phyloP scores from a whole-genome alignment of 1,140 invertebrate genomes.

The Choristoneura fumiferana region DNA sequence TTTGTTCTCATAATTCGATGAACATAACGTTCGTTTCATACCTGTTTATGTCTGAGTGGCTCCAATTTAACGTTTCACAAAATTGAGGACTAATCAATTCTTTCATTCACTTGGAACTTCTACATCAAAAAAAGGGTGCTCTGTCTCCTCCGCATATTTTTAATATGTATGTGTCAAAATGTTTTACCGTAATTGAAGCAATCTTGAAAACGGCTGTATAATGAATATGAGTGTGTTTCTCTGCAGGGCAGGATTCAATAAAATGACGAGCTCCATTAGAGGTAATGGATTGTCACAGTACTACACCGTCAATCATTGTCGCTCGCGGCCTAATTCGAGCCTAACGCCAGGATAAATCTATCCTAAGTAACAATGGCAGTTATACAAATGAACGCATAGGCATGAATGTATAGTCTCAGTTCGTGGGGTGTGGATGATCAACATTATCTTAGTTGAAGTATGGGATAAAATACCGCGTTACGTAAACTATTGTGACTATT shows the following conservation, averaged over 20 bases:
- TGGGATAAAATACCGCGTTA: too few species aligned
- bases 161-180: neutral
- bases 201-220: neutral
- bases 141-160: neutral
- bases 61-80: constrained; percentile 8
- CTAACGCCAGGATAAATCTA: constrained; percentile 3
- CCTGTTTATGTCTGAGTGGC: neutral
- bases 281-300: constrained; percentile 17
- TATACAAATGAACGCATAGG: neutral
- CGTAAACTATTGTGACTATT: too few species aligned
- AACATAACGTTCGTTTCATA: neutral
- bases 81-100: neutral
- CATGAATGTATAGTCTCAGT: too few species aligned
- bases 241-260: constrained; percentile 8
- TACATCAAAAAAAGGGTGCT: neutral
- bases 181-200: neutral
- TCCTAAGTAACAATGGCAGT: neutral
- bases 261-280: constrained; percentile 16
- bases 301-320: constrained; percentile 13
- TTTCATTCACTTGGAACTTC: neutral
- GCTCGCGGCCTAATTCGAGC: constrained; percentile 11
- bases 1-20: constrained; percentile 11
- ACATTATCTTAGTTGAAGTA: too few species aligned
- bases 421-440: too few species aligned
- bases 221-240: constrained; percentile 2